Evolutionary conservation across 1,140 invertebrate species (phyloP).

Genomic region (Diplogasteroides magnus): DNA sequence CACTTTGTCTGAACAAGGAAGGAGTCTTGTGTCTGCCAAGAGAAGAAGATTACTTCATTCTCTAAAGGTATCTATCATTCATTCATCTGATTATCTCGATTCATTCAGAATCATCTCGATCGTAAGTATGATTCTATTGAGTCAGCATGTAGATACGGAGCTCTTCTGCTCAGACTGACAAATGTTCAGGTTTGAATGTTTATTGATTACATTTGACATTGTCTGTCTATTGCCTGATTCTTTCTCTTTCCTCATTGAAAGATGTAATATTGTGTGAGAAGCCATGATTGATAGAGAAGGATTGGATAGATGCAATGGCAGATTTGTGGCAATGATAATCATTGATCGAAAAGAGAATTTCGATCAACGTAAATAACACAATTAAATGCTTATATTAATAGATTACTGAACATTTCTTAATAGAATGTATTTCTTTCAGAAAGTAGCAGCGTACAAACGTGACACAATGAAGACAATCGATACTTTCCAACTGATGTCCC

Average conservation of each 20-base stretch:
- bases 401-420: no score
- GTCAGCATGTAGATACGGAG: conserved; percentile 36
- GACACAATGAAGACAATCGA: conserved; percentile 54
- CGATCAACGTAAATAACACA: no score
- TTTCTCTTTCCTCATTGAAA: no score
- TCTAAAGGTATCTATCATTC: not conserved
- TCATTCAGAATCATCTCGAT: conserved; percentile 6
- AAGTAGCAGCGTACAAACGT: conserved; percentile 53
- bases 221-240: no score
- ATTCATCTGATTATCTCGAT: not conserved
- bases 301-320: no score
- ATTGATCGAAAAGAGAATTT: no score
- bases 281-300: no score
- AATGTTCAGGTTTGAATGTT: conserved; percentile 43
- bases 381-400: no score
- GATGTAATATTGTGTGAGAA: no score
- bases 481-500: conserved; percentile 53
- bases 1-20: not conserved
- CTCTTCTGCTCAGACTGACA: conserved; percentile 37
- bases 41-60: not conserved
- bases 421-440: no score
- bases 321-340: no score
- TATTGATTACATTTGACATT: no score
- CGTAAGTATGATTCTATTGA: conserved; percentile 19
- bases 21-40: not conserved